phyloP scores from a whole-genome alignment of 2,113 vertebrate species.

The Oncorhynchus kisutch region DNA sequence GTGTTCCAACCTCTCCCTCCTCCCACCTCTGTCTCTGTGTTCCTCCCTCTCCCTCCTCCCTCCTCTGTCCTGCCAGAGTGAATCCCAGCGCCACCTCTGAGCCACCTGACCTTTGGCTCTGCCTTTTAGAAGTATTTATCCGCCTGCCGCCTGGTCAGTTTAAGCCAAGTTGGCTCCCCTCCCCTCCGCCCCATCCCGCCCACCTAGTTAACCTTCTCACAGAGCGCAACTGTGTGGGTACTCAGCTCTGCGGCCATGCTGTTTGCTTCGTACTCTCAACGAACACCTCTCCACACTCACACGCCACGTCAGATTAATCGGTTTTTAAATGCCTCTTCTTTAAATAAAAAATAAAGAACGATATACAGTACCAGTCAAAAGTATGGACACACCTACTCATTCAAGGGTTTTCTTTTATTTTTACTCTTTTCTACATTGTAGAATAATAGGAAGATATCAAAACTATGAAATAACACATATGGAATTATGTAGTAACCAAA shows the following conservation, averaged over 20 bases:
- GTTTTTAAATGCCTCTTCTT: constrained; percentile 38
- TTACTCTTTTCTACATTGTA: too few relatives aligned
- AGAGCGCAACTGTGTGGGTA: constrained; percentile 28
- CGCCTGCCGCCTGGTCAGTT: constrained; percentile 42
- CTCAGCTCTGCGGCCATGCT: not conserved
- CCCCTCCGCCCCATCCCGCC: not conserved
- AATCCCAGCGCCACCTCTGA: constrained; percentile 57
- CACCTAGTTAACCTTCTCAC: constrained; percentile 45
- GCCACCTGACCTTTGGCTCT: constrained; percentile 68
- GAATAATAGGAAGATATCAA: too few relatives aligned
- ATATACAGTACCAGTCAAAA: too few relatives aligned
- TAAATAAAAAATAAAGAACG: constrained; percentile 13
- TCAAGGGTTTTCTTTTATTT: too few relatives aligned
- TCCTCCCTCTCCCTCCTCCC: not conserved
- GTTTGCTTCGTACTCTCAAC: not conserved
- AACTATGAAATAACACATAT: too few relatives aligned
- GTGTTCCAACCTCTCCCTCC: too few relatives aligned
- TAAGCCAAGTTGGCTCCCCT: constrained; percentile 8
- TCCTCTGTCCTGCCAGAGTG: constrained; percentile 45
- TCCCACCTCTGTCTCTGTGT: not conserved
- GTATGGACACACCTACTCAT: too few relatives aligned
- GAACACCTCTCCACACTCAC: constrained; percentile 20
- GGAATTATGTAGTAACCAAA: too few relatives aligned
- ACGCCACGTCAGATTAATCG: constrained; percentile 36
- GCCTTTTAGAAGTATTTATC: constrained; percentile 71